phyloP scores from a whole-genome alignment of 2,113 vertebrate genomes.

The Odobenus rosmarus region DNA sequence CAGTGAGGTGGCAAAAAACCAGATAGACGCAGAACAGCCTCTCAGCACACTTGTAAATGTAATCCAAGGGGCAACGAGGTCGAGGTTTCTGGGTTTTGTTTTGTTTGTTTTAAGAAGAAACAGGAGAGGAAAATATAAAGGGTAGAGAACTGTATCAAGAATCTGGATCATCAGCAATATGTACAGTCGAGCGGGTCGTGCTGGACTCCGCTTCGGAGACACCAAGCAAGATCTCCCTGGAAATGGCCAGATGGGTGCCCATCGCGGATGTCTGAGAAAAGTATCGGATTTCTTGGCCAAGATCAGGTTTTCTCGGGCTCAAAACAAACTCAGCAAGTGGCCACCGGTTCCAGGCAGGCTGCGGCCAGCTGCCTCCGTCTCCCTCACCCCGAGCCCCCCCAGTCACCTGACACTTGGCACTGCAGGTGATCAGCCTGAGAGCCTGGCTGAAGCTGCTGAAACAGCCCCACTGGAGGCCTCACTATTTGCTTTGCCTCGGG shows the following conservation, averaged over 20 bases:
- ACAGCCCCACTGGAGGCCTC: constrained; percentile 65
- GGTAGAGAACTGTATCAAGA: background rate
- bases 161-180: no score
- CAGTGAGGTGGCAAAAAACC: background rate
- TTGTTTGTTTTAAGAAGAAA: background rate
- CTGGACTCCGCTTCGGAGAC: background rate
- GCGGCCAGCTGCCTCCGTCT: background rate
- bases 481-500: constrained; percentile 79
- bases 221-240: background rate
- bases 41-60: background rate
- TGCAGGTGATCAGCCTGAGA: background rate
- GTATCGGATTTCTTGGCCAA: background rate
- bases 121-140: background rate
- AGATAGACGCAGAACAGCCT: background rate
- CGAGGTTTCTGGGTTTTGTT: background rate
- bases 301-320: background rate
- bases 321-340: background rate
- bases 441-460: background rate
- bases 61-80: background rate
- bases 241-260: background rate
- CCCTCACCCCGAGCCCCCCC: background rate
- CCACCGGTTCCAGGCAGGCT: background rate
- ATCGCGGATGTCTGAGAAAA: background rate
- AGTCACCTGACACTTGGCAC: background rate
- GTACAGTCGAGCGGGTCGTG: background rate